A percentile compares a stretch with the other conserved stretches of the same genome.
Evolutionary conservation across 2,113 vertebrate genomes (phyloP).

Genomic region (Leptodactylus fuscus): DNA sequence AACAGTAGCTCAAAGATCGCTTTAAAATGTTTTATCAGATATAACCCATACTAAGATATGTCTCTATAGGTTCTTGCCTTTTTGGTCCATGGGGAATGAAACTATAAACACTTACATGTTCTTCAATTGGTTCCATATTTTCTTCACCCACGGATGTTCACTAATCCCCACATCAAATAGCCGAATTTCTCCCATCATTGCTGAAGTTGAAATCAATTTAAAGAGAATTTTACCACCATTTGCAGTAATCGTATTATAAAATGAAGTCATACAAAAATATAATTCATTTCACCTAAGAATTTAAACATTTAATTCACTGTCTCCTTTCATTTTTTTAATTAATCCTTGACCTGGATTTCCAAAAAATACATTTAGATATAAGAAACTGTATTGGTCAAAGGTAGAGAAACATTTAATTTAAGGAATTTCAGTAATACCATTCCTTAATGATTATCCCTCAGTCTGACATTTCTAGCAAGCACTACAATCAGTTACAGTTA

Average conservation of each 20-base stretch:
- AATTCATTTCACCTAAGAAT: constrained; percentile 3
- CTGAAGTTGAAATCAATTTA: background rate
- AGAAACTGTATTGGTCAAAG: background rate
- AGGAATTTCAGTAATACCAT: constrained; percentile 19
- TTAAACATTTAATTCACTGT: constrained; percentile 33
- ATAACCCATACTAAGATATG: too few relatives aligned
- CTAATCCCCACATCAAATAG: constrained; percentile 24
- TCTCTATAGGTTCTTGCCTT: too few relatives aligned
- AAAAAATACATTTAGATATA: background rate
- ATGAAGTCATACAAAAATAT: constrained; percentile 9
- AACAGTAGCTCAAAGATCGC: too few relatives aligned
- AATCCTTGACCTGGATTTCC: constrained; percentile 23
- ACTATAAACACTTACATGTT: constrained; percentile 1
- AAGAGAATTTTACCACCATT: constrained; percentile 11
- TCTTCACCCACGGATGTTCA: background rate
- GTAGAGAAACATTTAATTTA: constrained; percentile 5
- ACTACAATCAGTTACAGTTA: background rate
- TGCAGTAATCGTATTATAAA: constrained; percentile 22
- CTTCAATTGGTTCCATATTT: constrained; percentile 22
- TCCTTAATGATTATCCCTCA: constrained; percentile 22
- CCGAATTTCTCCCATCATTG: background rate
- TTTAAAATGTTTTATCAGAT: too few relatives aligned
- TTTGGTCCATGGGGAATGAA: background rate
- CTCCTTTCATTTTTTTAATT: constrained; percentile 6
- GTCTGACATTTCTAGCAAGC: constrained; percentile 32